Conservation (phyloP, 2,113 vertebrate genomes). For the Megaceryle torquata region DNA sequence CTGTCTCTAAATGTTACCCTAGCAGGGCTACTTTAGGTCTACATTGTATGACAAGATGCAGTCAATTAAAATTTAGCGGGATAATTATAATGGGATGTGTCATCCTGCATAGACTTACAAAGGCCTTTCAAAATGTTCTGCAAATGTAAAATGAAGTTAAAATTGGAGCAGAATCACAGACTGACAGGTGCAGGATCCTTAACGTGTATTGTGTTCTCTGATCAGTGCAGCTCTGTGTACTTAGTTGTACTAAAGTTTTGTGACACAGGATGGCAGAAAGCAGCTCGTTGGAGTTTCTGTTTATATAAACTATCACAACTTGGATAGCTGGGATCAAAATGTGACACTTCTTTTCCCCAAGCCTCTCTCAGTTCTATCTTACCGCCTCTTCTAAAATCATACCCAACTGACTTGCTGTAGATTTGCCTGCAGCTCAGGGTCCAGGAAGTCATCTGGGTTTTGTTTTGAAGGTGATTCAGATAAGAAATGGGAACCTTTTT, state of each 20-base stretch:
- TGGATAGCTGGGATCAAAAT: not conserved
- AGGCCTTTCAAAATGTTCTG: not conserved
- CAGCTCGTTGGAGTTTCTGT: not conserved
- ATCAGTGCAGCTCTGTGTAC: not conserved
- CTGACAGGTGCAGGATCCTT: accelerated
- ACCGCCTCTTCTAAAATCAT: not conserved
- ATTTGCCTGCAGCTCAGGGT: not conserved
- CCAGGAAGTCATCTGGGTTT: not conserved
- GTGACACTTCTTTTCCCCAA: not conserved
- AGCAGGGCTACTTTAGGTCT: not conserved
- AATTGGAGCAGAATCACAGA: not conserved
- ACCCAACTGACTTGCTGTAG: not conserved
- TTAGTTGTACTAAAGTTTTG: not conserved
- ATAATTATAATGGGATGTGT: not conserved
- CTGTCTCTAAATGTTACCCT: not conserved
- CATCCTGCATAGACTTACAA: not conserved
- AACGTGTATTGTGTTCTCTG: not conserved
- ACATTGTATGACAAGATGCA: not conserved
- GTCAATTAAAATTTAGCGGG: not conserved
- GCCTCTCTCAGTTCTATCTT: not conserved
- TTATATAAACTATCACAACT: not conserved
- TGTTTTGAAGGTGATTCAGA: not conserved
- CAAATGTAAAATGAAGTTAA: not conserved
- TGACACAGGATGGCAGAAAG: not conserved
- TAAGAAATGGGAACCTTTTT: not conserved